Base-by-base conservation (phyloP, 2,113 vertebrate species). In the Scopus umbretta region DNA sequence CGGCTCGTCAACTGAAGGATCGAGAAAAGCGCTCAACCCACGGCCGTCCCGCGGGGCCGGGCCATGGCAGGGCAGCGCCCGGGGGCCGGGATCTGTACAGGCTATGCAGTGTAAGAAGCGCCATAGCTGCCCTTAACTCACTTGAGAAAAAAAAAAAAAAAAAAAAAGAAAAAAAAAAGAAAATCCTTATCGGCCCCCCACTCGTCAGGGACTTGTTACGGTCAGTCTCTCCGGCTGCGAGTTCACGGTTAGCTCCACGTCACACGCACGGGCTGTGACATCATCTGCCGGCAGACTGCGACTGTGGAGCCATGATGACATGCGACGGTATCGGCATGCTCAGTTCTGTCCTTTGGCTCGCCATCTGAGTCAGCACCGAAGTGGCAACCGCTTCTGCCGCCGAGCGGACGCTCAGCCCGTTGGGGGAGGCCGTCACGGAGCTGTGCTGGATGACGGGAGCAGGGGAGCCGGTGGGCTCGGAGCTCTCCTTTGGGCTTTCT, bases 221-320 rank as follows among this genome's bases (percentile, higher is more conserved):
- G 58, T 71, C 86, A 80, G 96, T 95, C 91, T 90, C 68, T 96
- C n/a, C 34, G 66, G 89, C 91, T 68, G 91, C n/a, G 78, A 63
- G 82, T 66, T 62, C 66, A 81, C 23, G 43, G 80, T 82, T 38
- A 91, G 97, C 98, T 96, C 95, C 95, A 92, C 87, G 97, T 91
- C 87, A 56, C 63, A 78, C 88, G 76, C 59, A 5, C 25, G 3
- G 32, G 50, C 71, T 10, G 84, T 34, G 92, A 49, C 98, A 99
- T 99, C 99, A 99, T 99, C 99, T 99, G 98, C 98, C 99, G 13
- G 99, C 98, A 94, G 99, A 98, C 94, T 99, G 99, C 38, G 99
- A 99, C 98, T 99, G 99, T 98, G 99, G 98, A 67, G 99, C 98
- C 98, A 98, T 98, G 97, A 98, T 98, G 97, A 98, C 98, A 83